Evolutionary conservation across 2,113 vertebrate species (phyloP).

Genomic region (Corythaixoides concolor): DNA sequence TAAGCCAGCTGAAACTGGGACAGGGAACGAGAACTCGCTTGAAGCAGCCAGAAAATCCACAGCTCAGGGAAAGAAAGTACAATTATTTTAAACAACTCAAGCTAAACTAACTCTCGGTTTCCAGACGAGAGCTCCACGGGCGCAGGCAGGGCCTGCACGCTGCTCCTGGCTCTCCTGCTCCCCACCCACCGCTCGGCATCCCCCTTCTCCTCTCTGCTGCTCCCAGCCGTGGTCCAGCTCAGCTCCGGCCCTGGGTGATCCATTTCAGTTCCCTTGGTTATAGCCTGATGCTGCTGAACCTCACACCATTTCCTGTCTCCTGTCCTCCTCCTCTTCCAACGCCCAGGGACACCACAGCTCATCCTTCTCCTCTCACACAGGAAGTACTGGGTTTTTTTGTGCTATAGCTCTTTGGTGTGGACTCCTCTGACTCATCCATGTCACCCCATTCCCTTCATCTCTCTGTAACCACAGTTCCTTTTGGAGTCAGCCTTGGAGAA

Average conservation of each 20-base stretch:
- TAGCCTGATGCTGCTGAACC: neutral
- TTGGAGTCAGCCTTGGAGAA: neutral
- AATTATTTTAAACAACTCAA: slow-evolving; percentile 58
- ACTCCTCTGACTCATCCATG: neutral
- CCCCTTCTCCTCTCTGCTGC: neutral
- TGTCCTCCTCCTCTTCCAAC: neutral
- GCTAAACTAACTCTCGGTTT: neutral
- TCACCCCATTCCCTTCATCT: neutral
- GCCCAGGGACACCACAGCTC: neutral
- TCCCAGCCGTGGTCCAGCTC: neutral
- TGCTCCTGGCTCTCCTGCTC: neutral
- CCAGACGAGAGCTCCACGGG: neutral
- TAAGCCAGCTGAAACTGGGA: slow-evolving; percentile 51
- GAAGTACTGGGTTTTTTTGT: neutral
- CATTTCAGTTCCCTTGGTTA: neutral
- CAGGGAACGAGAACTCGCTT: neutral
- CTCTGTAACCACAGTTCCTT: neutral
- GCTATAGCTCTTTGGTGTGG: neutral
- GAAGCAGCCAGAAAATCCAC: slow-evolving; percentile 39
- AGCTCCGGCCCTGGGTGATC: neutral
- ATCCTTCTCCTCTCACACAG: neutral
- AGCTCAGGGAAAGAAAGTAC: neutral
- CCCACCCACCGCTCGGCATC: neutral
- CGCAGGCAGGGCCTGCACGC: accelerated
- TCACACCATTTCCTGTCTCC: neutral